Percentiles rank a stretch among this genome's conserved stretches.
phyloP scores from a whole-genome alignment of 1,140 invertebrate species.

The Pectinophora gossypiella region DNA sequence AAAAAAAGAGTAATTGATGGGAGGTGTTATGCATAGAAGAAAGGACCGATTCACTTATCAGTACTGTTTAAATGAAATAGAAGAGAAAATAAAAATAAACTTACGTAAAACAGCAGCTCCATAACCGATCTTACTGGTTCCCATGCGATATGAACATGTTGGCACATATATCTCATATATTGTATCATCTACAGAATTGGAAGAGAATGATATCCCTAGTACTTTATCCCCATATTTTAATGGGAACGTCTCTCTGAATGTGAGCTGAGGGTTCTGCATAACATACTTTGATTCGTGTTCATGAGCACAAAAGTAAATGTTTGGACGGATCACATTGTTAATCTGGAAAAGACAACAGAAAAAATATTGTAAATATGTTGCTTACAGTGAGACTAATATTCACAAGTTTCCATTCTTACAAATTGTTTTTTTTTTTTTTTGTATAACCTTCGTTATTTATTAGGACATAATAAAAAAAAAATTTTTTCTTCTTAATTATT shows the following conservation, averaged over 20 bases:
- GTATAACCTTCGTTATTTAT: too few species aligned
- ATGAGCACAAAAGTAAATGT: constrained; percentile 91
- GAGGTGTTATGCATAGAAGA: too few species aligned
- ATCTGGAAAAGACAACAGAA: constrained; percentile 71
- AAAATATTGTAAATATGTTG: too few species aligned
- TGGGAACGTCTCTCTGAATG: constrained; percentile 34
- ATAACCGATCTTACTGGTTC: constrained; percentile 88
- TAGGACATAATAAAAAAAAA: too few species aligned
- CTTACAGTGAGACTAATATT: too few species aligned
- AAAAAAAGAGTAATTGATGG: constrained; percentile 18
- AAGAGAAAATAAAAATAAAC: too few species aligned
- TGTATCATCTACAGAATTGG: constrained; percentile 63
- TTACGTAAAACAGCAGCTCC: constrained; percentile 89
- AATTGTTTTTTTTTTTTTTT: too few species aligned
- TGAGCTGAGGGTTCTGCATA: constrained; percentile 40
- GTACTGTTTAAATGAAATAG: too few species aligned
- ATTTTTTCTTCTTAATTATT: too few species aligned
- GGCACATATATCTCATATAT: constrained; percentile 92
- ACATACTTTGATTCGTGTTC: constrained; percentile 79
- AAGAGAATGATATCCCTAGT: constrained; percentile 52
- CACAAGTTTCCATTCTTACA: too few species aligned
- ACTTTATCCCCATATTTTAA: constrained; percentile 42
- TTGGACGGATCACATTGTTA: constrained; percentile 80
- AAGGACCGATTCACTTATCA: too few species aligned
- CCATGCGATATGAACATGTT: constrained; percentile 97